Evolutionary conservation across 1,140 invertebrate species (phyloP).

Genomic region (Hyphantria cunea): DNA sequence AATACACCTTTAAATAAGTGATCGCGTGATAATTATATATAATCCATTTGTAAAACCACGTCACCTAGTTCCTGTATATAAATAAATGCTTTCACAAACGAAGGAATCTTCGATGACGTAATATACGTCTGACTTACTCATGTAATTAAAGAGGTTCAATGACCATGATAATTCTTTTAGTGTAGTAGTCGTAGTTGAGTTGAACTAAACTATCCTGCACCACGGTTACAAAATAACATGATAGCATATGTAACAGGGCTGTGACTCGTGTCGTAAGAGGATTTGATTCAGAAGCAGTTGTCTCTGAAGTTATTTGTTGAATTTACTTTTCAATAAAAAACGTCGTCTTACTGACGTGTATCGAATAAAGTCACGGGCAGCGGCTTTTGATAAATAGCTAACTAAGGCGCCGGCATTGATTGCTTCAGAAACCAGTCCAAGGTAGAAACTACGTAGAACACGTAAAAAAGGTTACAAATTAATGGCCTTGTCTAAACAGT

Average conservation of each 20-base stretch:
- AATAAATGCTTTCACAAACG: too few relatives aligned
- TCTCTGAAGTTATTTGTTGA: too few relatives aligned
- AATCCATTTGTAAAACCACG: too few relatives aligned
- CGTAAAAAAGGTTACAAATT: conserved; percentile 16
- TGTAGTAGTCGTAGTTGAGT: conserved; percentile 13
- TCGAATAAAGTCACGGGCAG: too few relatives aligned
- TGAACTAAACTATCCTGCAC: conserved; percentile 11
- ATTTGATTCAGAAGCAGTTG: too few relatives aligned
- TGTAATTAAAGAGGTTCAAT: conserved; percentile 23
- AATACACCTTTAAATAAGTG: too few relatives aligned
- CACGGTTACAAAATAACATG: conserved; percentile 8
- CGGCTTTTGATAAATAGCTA: too few relatives aligned
- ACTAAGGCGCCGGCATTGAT: conserved; percentile 11
- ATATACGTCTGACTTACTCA: conserved; percentile 18
- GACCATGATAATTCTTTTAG: conserved; percentile 17
- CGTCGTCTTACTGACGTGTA: too few relatives aligned
- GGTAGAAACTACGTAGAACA: neutral
- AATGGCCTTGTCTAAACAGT: conserved; percentile 17
- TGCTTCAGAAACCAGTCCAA: conserved; percentile 16
- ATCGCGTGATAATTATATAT: too few relatives aligned
- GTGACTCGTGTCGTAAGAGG: too few relatives aligned
- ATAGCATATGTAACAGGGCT: neutral
- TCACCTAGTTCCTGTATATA: too few relatives aligned
- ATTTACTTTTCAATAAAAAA: too few relatives aligned
- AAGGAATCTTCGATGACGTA: conserved; percentile 2